Conservation (phyloP, 2,888 invertebrate species). For the Ormia ochracea region DNA sequence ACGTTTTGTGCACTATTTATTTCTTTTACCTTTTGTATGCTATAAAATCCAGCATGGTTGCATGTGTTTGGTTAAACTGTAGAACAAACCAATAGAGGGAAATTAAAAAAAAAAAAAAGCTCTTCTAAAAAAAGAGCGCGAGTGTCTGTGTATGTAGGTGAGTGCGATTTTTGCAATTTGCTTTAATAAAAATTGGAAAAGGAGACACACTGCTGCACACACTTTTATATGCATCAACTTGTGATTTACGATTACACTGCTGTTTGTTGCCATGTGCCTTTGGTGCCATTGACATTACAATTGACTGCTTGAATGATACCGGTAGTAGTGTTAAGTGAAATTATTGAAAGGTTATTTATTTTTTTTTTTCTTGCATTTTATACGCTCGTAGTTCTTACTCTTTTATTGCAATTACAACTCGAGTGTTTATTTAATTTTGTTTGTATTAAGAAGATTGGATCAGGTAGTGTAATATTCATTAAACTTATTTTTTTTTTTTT, state of each 20-base stretch:
- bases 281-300: conserved; percentile 36
- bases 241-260: conserved; percentile 39
- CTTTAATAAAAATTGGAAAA: conserved; percentile 40
- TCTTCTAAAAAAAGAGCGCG: conserved; percentile 6
- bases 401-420: conserved; percentile 40
- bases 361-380: neutral
- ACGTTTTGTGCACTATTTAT: conserved; percentile 2
- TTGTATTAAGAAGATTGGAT: conserved; percentile 40
- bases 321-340: conserved; percentile 57
- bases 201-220: neutral
- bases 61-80: neutral
- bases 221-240: conserved; percentile 16
- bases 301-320: conserved; percentile 54
- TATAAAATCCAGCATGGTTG: neutral
- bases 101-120: neutral
- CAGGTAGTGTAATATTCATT: conserved; percentile 35
- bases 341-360: conserved; percentile 51
- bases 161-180: conserved; percentile 33
- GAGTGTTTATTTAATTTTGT: conserved; percentile 59
- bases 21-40: conserved; percentile 1
- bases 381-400: neutral
- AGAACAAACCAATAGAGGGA: neutral
- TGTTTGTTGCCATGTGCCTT: neutral
- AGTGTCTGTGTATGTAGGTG: neutral
- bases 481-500: no score